Evolutionary conservation across 2,888 invertebrate genomes (phyloP), one percentile per base, ranked within the genome.

Genomic region (Xestoiulus laeticollis): DNA sequence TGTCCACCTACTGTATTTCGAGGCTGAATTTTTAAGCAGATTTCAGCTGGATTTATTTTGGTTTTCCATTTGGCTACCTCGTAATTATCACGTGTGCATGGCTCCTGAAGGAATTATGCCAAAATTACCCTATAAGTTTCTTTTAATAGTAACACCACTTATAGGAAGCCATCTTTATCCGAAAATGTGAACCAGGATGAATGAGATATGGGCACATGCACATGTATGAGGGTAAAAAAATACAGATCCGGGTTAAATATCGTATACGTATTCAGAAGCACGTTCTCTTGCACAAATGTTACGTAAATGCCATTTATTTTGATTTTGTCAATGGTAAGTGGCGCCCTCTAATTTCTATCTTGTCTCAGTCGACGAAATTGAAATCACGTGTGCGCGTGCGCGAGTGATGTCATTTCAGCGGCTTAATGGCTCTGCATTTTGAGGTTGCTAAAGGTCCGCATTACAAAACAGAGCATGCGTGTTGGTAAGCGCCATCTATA

Each of bases 101-200:
- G 48, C 38, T 38, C 4, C 38, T 6, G 38, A 6, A 48, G 48
- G 16, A 16, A 48, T 16, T n/a, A 59, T 59, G 59, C 59, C 59
- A 59, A 59, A 59, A 59, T 59, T n/a, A 59, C 1, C 59, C 59
- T 59, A 59, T 16, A n/a, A 5, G 59, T 19, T n/a, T 19, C 59
- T 59, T 59, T 59, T n/a, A 59, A 59, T 59, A 59, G 59, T n/a
- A n/a, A n/a, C 59, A 6, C n/a, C 59, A 59, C 59, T 59, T n/a
- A 43, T n/a, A 19, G 59, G 59, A n/a, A 3, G 59, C 59, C 59
- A 59, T 59, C 59, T 59, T 59, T 48, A 10, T 48, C 12, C 16
- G 12, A 8, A 38, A 38, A 38, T 6, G 38, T 38, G 6, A 38
- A 3, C 38, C 6, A 38, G 38, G 38, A 5, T 38, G n/a, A n/a